A percentile compares a stretch with the other conserved stretches of the same genome.
Evolutionary conservation across 2,797 vertebrate species (phyloP).

Genomic region (Chaetophractus vellerosus): DNA sequence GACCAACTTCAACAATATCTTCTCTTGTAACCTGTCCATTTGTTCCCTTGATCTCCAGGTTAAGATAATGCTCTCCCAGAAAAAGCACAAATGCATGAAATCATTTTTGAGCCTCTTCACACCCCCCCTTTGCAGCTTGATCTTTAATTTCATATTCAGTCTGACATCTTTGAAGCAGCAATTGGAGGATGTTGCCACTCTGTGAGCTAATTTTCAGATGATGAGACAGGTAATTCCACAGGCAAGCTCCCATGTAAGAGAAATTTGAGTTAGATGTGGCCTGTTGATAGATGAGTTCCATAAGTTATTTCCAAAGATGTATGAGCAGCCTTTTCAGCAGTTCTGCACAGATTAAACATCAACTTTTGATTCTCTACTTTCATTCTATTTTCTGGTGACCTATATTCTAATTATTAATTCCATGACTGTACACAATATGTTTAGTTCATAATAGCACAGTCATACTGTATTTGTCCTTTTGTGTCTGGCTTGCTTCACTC

Average conservation of each 20-base stretch:
- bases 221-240: conserved; percentile 97
- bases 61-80: conserved; percentile 95
- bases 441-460: too few relatives aligned
- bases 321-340: too few relatives aligned
- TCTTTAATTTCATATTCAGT: conserved; percentile 89
- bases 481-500: too few relatives aligned
- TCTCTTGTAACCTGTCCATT: conserved; percentile 93
- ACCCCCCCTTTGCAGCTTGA: conserved; percentile 92
- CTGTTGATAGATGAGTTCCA: conserved; percentile 84
- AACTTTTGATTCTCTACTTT: too few relatives aligned
- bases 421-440: too few relatives aligned
- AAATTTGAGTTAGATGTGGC: conserved; percentile 97
- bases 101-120: conserved; percentile 92
- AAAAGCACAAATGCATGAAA: conserved; percentile 97
- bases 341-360: too few relatives aligned
- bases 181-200: conserved; percentile 94
- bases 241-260: conserved; percentile 96
- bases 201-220: conserved; percentile 92
- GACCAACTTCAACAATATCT: conserved; percentile 93
- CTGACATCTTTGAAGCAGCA: conserved; percentile 94
- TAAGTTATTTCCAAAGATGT: too few relatives aligned
- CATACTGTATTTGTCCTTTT: too few relatives aligned
- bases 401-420: too few relatives aligned
- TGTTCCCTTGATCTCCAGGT: conserved; percentile 95
- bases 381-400: too few relatives aligned